Evolutionary conservation across 2,888 invertebrate genomes (phyloP).

Genomic region (Oscheius sp.): DNA sequence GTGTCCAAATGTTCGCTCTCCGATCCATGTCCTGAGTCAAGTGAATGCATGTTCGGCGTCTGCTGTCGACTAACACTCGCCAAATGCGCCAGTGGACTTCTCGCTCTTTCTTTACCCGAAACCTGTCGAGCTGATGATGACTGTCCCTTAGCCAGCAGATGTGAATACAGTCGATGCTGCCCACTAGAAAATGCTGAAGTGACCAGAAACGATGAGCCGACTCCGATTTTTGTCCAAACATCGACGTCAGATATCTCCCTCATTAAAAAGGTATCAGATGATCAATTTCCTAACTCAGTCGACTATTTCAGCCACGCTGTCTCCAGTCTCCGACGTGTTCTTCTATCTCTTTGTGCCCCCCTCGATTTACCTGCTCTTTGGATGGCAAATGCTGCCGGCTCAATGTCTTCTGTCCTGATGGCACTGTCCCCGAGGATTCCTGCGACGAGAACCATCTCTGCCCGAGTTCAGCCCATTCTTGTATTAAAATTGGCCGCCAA

Average conservation of each 20-base stretch:
- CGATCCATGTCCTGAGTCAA: conserved; percentile 57
- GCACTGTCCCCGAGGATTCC: conserved; percentile 55
- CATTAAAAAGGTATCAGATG: neutral
- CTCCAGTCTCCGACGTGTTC: conserved; percentile 47
- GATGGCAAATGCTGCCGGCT: conserved; percentile 57
- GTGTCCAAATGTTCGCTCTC: conserved; percentile 51
- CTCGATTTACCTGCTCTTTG: conserved; percentile 57
- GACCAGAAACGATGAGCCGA: conserved; percentile 25
- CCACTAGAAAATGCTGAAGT: conserved; percentile 40
- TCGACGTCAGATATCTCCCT: conserved; percentile 8
- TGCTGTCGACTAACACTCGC: conserved; percentile 51
- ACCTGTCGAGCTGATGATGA: conserved; percentile 51
- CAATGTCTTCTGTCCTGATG: conserved; percentile 54
- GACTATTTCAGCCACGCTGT: conserved; percentile 44
- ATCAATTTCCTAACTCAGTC: neutral
- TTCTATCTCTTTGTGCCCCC: conserved; percentile 54
- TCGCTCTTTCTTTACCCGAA: conserved; percentile 53
- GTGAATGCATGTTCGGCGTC: conserved; percentile 58
- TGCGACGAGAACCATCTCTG: conserved; percentile 52
- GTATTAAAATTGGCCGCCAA: conserved; percentile 39
- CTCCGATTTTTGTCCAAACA: conserved; percentile 15
- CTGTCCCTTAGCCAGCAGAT: conserved; percentile 60
- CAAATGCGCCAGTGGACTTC: conserved; percentile 51
- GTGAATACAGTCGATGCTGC: conserved; percentile 63
- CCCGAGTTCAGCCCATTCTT: conserved; percentile 56